Percentiles rank a stretch among this genome's conserved stretches.
Conservation (phyloP, 1,140 invertebrate genomes). For the Drosophila tsacasi region DNA sequence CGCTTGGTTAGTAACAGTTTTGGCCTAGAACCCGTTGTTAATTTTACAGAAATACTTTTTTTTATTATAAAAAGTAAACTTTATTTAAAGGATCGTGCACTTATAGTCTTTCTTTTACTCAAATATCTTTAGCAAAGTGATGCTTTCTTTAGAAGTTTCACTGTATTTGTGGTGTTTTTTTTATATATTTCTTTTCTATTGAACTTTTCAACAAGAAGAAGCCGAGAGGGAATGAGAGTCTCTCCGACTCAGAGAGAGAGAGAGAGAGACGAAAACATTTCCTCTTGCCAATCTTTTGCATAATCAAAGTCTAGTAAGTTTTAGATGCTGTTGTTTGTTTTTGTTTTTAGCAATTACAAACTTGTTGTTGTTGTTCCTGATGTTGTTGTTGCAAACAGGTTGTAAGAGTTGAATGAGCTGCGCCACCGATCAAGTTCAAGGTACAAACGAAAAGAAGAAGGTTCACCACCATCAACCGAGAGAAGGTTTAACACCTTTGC, state of each 20-base stretch:
- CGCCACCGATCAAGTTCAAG: conserved; percentile 73
- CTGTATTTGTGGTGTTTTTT: conserved; percentile 6
- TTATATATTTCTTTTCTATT: background rate
- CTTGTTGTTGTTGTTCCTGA: conserved; percentile 45
- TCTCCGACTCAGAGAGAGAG: background rate
- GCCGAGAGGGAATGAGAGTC: conserved; percentile 3
- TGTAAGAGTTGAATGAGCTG: conserved; percentile 72
- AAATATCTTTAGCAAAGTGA: background rate
- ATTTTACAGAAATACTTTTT: background rate
- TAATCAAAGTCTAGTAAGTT: conserved; percentile 50
- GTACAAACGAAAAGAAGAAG: conserved; percentile 42
- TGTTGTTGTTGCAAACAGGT: conserved; percentile 69
- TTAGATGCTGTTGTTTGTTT: conserved; percentile 19
- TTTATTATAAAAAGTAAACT: background rate
- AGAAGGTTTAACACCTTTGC: conserved; percentile 1
- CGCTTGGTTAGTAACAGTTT: background rate
- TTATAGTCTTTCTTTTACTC: background rate
- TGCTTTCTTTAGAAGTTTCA: background rate
- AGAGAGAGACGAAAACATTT: conserved; percentile 39
- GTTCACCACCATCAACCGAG: background rate
- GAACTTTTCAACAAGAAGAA: conserved; percentile 13
- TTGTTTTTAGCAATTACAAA: conserved; percentile 66
- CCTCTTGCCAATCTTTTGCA: conserved; percentile 68
- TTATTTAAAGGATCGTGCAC: background rate
- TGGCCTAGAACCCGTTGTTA: background rate